Conservation (phyloP, 2,113 vertebrate genomes). For the Platysteira castanea region DNA sequence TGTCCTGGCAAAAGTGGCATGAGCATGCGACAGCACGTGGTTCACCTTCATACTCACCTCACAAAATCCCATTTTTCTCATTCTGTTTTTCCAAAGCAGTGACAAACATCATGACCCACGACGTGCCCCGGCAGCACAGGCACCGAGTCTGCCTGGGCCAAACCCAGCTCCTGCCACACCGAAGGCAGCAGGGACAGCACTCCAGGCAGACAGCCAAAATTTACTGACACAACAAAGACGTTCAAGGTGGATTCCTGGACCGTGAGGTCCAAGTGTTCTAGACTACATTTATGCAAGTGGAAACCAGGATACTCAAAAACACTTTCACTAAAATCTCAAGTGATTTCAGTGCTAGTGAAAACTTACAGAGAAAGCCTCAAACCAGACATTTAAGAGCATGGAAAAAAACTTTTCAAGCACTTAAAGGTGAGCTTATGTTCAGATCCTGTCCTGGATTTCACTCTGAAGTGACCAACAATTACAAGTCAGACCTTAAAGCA, state of each 20-base stretch:
- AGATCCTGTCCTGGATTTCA: neutral
- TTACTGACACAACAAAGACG: neutral
- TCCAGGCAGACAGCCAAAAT: neutral
- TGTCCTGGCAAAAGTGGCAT: neutral
- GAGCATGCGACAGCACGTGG: neutral
- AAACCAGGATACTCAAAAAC: neutral
- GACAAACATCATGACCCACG: neutral
- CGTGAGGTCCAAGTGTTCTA: neutral
- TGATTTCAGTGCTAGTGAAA: neutral
- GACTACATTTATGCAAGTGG: neutral
- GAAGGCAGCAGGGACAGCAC: neutral
- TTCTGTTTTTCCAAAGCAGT: neutral
- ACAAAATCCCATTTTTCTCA: neutral
- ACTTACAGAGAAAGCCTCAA: neutral
- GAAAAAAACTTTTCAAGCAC: neutral
- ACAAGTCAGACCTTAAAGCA: neutral
- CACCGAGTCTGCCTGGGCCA: fast-evolving
- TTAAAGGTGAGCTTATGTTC: neutral
- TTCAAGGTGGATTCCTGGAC: neutral
- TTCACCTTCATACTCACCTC: neutral
- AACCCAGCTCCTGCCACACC: neutral
- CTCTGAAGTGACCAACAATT: neutral
- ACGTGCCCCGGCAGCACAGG: neutral
- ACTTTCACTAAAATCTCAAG: neutral
- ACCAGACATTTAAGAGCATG: neutral